A percentile compares a stretch with the other conserved stretches of the same genome.
phyloP scores from a whole-genome alignment of 2,113 vertebrate species.

The Muntiacus muntjak region DNA sequence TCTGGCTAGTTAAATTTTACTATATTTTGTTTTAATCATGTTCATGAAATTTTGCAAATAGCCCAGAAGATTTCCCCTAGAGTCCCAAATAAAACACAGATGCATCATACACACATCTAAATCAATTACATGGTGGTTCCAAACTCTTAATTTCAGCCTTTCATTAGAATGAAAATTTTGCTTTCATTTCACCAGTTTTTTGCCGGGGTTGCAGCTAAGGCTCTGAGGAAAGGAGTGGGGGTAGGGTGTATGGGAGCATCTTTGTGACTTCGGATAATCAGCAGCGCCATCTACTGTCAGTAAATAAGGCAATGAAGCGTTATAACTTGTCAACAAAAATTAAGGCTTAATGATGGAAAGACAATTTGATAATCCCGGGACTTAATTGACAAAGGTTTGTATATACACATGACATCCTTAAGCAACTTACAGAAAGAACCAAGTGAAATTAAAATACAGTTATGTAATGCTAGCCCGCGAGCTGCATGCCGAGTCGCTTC shows the following conservation, averaged over 20 bases:
- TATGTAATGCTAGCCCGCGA: not conserved
- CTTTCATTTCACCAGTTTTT: not conserved
- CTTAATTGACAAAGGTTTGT: not conserved
- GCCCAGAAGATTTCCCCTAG: not conserved
- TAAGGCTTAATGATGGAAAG: not conserved
- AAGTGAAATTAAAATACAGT: not conserved
- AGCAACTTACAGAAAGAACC: not conserved
- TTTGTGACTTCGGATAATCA: conserved; percentile 33
- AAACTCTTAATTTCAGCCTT: not conserved
- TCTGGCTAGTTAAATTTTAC: not conserved
- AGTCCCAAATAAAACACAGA: not conserved
- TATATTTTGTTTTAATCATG: conserved; percentile 33
- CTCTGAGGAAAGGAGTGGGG: not conserved
- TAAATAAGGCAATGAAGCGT: not conserved
- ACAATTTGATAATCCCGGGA: not conserved
- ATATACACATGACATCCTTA: not conserved
- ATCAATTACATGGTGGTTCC: not conserved
- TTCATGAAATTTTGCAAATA: not conserved
- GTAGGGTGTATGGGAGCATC: accelerated
- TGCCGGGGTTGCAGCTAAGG: not conserved
- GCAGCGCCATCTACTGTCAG: conserved; percentile 63
- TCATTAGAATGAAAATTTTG: not conserved
- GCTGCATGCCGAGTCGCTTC: not conserved
- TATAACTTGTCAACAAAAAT: not conserved
- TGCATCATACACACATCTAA: not conserved